Conservation (phyloP, 2,888 invertebrate genomes). For the Microplitis deprimator region DNA sequence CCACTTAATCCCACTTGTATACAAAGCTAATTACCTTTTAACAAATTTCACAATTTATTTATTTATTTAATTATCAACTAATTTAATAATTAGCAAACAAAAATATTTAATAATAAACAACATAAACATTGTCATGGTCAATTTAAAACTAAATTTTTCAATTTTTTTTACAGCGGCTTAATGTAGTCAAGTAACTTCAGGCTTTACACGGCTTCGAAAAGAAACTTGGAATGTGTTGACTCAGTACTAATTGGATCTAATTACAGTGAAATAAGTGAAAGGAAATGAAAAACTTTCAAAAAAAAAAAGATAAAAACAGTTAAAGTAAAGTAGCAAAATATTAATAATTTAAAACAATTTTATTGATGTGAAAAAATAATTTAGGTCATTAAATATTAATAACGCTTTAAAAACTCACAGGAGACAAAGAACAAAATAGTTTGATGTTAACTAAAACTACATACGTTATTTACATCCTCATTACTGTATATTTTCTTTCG, state of each 20-base stretch:
- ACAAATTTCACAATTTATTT: neutral
- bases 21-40: neutral
- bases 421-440: neutral
- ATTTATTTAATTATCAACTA: neutral
- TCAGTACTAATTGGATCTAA: neutral
- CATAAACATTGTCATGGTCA: constrained; percentile 33
- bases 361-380: constrained; percentile 1
- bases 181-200: constrained; percentile 3
- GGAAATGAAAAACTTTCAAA: neutral
- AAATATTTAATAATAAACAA: neutral
- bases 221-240: neutral
- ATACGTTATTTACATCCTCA: constrained; percentile 2
- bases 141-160: constrained; percentile 13
- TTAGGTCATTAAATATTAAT: neutral
- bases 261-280: neutral
- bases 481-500: neutral
- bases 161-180: neutral
- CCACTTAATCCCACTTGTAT: neutral
- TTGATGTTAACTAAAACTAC: constrained; percentile 4
- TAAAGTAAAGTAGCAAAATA: neutral
- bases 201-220: constrained; percentile 7
- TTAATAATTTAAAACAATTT: neutral
- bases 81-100: neutral
- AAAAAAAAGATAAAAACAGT: neutral
- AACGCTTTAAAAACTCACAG: neutral